These are phyloP conservation scores for Motacilla tschutschensis DNA, from an alignment of 2,113 vertebrate genomes.

Conservation along the genomic window DNA sequence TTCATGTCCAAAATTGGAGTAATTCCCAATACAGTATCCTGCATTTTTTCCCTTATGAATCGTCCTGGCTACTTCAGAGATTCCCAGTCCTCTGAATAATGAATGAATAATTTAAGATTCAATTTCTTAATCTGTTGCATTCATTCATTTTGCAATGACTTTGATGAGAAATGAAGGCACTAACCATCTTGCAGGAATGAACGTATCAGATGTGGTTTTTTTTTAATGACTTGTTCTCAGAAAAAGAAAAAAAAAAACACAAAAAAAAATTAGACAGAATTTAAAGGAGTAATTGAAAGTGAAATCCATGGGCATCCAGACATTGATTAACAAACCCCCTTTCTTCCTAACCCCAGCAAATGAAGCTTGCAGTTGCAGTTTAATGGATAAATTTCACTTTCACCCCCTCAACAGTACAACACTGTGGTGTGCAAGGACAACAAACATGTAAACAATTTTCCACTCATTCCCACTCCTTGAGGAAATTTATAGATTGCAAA, in stretches of 20 bases:
- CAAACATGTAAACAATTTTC: not conserved
- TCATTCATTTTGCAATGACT: constrained; percentile 38
- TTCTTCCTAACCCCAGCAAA: not conserved
- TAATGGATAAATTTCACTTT: not conserved
- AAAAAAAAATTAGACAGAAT: not conserved
- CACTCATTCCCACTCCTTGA: not conserved
- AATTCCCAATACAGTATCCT: not conserved
- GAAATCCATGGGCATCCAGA: not conserved
- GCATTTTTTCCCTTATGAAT: not conserved
- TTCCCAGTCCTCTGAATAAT: constrained; percentile 10
- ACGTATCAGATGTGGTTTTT: not conserved
- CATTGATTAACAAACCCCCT: not conserved
- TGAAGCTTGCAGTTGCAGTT: not conserved
- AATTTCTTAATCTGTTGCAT: constrained; percentile 50
- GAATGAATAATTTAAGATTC: constrained; percentile 54
- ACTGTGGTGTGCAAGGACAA: not conserved
- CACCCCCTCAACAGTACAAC: not conserved
- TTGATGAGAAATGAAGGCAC: constrained; percentile 31
- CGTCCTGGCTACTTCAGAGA: not conserved
- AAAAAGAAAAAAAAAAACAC: not conserved
- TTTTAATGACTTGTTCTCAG: not conserved
- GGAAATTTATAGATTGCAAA: not conserved
- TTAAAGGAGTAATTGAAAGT: constrained; percentile 11
- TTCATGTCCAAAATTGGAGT: not conserved
- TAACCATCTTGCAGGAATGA: constrained; percentile 12